A percentile compares a stretch with the other conserved stretches of the same genome.
Conservation (phyloP, 92 coral and sea anemone species). For the Hydrozoanthus gracilis region DNA sequence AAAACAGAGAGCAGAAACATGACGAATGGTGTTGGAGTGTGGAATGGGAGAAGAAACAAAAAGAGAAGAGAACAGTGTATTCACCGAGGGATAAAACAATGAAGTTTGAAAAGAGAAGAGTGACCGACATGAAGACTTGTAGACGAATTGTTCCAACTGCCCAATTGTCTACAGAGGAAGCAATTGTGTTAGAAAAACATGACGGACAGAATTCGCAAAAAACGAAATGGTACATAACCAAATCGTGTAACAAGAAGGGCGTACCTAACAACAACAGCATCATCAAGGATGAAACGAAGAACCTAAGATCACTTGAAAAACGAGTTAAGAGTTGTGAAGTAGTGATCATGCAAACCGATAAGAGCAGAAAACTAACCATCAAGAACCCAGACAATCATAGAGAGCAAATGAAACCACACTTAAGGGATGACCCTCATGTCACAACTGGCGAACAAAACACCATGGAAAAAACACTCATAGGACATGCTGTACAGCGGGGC, state of each 20-base stretch:
- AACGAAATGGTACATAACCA: conserved; percentile 10
- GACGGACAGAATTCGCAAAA: background rate
- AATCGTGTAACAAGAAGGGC: conserved; percentile 19
- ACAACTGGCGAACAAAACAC: background rate
- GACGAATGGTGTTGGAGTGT: conserved; percentile 6
- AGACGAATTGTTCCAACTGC: conserved; percentile 6
- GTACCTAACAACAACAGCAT: background rate
- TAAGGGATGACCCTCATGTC: background rate
- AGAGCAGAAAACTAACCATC: conserved; percentile 22
- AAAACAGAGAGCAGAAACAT: background rate
- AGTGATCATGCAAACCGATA: conserved; percentile 16
- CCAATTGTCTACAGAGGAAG: conserved; percentile 5
- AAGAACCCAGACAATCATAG: background rate
- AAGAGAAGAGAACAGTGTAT: conserved; percentile 19
- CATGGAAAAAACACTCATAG: conserved; percentile 8
- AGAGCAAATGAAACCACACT: background rate
- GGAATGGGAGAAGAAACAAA: conserved; percentile 17
- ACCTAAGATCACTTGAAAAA: conserved; percentile 1
- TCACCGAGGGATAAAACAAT: background rate
- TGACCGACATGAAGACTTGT: conserved; percentile 21
- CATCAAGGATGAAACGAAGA: background rate
- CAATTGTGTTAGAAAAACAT: conserved; percentile 19
- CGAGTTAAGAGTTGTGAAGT: background rate
- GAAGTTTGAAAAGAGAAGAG: conserved; percentile 28
- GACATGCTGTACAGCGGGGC: conserved; percentile 14